Percentiles rank a stretch among this genome's conserved stretches.
Conservation (phyloP, 2,888 invertebrate species). For the Cordilura impudica region DNA sequence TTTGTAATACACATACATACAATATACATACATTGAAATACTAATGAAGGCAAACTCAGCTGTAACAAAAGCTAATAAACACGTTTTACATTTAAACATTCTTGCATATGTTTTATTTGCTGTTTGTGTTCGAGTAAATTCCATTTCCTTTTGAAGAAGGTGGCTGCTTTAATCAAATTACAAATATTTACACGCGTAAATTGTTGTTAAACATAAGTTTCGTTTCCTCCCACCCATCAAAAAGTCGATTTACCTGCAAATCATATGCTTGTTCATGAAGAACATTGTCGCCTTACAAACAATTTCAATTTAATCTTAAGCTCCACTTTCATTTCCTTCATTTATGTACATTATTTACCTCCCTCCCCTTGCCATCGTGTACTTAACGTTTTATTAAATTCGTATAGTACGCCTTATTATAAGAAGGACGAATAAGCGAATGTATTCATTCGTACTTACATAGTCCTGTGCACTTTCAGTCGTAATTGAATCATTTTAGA, state of each 20-base stretch:
- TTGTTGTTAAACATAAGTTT: constrained; percentile 55
- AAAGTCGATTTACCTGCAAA: constrained; percentile 47
- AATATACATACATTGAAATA: constrained; percentile 21
- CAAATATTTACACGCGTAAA: constrained; percentile 56
- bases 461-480: constrained; percentile 48
- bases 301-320: constrained; percentile 48
- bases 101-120: constrained; percentile 31
- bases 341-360: not conserved
- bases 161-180: constrained; percentile 39
- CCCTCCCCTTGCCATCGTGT: not conserved
- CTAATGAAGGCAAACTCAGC: constrained; percentile 50
- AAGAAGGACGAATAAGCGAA: not conserved
- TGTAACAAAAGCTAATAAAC: constrained; percentile 54
- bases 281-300: constrained; percentile 35
- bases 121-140: not conserved
- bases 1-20: not conserved
- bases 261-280: constrained; percentile 5
- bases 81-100: constrained; percentile 36
- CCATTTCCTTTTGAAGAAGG: not conserved
- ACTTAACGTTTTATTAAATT: constrained; percentile 54
- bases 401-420: constrained; percentile 36
- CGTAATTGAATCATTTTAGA: constrained; percentile 66
- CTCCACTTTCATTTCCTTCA: not conserved
- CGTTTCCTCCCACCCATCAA: not conserved
- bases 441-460: constrained; percentile 7